Evolutionary conservation across 2,113 vertebrate genomes (phyloP).

Genomic region (Phaetusa simplex): DNA sequence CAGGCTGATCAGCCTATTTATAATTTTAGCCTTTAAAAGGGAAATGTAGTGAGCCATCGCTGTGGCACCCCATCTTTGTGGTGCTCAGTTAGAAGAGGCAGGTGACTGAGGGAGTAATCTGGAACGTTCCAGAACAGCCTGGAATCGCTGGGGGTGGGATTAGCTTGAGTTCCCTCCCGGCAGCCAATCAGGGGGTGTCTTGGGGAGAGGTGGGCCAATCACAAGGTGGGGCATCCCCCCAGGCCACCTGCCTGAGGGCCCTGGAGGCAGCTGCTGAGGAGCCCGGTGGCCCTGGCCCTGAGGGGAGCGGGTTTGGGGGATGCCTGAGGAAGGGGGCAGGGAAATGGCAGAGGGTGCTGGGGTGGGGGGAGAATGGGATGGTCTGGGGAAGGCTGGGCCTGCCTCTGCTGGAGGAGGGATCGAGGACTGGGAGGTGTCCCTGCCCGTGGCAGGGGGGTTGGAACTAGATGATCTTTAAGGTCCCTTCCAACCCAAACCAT

Average conservation of each 20-base stretch:
- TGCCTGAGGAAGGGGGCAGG: no score
- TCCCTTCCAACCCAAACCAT: no score
- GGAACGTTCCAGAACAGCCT: background rate
- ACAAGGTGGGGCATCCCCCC: fast-evolving
- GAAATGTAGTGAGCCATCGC: no score
- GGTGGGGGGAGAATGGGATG: no score
- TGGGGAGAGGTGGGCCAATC: fast-evolving
- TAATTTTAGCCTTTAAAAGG: background rate
- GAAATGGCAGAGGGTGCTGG: fast-evolving
- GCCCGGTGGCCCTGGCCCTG: background rate
- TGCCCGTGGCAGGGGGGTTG: no score
- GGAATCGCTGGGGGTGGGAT: background rate
- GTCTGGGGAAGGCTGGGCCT: background rate
- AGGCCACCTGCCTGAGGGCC: fast-evolving
- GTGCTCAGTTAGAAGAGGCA: no score
- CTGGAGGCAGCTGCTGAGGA: no score
- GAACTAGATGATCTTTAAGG: no score
- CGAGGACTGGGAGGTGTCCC: background rate
- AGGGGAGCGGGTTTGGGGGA: fast-evolving
- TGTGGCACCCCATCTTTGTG: fast-evolving
- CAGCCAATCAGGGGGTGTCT: background rate
- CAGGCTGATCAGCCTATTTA: fast-evolving
- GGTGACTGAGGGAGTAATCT: background rate
- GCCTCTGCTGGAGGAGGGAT: background rate
- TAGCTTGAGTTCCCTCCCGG: fast-evolving